Base-by-base conservation (phyloP, 2,797 vertebrate species). In the Typhlichthys subterraneus region DNA sequence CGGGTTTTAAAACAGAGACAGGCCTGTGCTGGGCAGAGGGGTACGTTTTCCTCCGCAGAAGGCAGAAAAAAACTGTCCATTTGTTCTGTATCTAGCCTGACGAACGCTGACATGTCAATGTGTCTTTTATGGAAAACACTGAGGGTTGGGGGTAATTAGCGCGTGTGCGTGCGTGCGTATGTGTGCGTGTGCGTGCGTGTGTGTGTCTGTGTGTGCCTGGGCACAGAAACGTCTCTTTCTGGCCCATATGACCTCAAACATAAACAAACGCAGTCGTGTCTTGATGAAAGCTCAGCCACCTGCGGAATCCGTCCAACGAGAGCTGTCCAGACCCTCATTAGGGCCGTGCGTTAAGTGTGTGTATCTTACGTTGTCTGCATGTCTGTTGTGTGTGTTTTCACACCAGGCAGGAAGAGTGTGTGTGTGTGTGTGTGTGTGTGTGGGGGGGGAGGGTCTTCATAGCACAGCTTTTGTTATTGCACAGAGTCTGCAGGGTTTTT, bases 281-380 rank as follows among this genome's bases (percentile, higher is more conserved):
- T 84, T 88, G 86, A 91, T 90, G 89, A 91, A 92, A 91, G 86
- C 80, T 76, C 85, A 89, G 87, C 85, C 91, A 92, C 90, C 89
- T 91, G 89, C 89, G 84, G 78, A 79, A 82, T 85, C 85, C 85
- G 90, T 89, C 85, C 78, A 82, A 75, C 75, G 29, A 60, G 76
- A 83, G 80, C 78, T 83, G 86, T 83, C 79, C 87, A 87, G 83
- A 77, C 61, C 66, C 81, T 86, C 82, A 85, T 90, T 90, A 86
- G 61, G 72, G 68, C 58, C 70, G 68, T 69, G 72, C 11, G 48
- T 67, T 70, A 67, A 58, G 69, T 31, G 71, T 63, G 57, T 67
- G 60, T 69, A 56, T 54, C 58, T 72, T 63, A 17, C 45, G 70
- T 69, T 82, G 71, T 77, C 59, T 57, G 69, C 60, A 60, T 72